Evolutionary conservation across 2,113 vertebrate genomes (phyloP).

Genomic region (Carassius gibelio): DNA sequence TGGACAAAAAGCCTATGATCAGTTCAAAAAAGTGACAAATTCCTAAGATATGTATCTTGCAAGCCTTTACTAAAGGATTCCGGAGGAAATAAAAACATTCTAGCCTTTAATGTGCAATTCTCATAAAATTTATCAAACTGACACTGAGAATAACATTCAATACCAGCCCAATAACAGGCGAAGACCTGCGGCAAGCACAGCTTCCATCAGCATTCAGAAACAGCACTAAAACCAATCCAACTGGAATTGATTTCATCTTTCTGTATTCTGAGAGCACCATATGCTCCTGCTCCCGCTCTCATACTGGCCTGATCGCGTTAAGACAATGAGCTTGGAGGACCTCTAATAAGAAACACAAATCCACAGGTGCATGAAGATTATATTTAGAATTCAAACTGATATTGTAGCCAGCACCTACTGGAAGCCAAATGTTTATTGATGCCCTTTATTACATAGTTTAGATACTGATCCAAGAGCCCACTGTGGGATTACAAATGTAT

Average conservation of each 20-base stretch:
- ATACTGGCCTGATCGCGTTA: conserved; percentile 55
- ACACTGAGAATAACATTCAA: conserved; percentile 34
- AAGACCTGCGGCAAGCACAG: conserved; percentile 16
- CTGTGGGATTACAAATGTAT: too few relatives aligned
- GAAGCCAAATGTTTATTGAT: neutral
- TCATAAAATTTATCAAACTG: conserved; percentile 36
- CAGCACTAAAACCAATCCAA: conserved; percentile 36
- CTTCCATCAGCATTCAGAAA: conserved; percentile 42
- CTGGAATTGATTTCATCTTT: conserved; percentile 47
- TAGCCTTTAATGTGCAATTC: neutral
- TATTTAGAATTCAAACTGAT: neutral
- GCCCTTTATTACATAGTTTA: neutral
- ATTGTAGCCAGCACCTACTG: neutral
- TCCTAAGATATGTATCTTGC: neutral
- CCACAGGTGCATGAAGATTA: conserved; percentile 10
- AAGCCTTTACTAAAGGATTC: neutral
- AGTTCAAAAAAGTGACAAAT: too few relatives aligned
- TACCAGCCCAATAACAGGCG: neutral
- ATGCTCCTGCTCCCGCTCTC: conserved; percentile 46
- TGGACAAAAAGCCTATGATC: too few relatives aligned
- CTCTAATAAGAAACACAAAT: conserved; percentile 28
- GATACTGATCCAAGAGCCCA: neutral
- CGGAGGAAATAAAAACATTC: too few relatives aligned
- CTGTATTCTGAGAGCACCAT: conserved; percentile 55
- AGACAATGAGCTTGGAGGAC: conserved; percentile 57